Conservation (phyloP, 2,888 invertebrate genomes). For the Clivina fossor region DNA sequence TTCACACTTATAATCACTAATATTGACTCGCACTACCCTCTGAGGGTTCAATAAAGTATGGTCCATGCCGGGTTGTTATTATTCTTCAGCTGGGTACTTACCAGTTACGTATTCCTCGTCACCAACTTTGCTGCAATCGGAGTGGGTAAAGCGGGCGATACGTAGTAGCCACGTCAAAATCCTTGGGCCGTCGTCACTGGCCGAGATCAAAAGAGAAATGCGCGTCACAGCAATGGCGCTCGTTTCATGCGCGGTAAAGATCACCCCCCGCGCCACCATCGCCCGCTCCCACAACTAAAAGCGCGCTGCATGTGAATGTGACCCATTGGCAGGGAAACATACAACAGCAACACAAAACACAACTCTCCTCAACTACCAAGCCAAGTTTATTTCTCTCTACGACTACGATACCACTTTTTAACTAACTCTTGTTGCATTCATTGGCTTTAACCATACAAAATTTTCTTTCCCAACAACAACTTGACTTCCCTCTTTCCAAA, state of each 20-base stretch:
- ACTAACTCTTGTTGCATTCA: too few relatives aligned
- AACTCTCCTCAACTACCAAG: too few relatives aligned
- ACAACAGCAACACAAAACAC: too few relatives aligned
- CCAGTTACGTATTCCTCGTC: constrained; percentile 95
- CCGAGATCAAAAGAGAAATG: constrained; percentile 72
- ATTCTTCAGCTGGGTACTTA: constrained; percentile 74
- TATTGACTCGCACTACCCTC: constrained; percentile 30
- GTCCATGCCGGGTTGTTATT: constrained; percentile 61
- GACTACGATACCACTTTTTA: too few relatives aligned
- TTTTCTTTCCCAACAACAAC: not conserved
- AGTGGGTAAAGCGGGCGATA: constrained; percentile 90
- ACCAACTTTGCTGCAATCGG: constrained; percentile 91
- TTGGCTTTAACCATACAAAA: not conserved
- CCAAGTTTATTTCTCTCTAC: too few relatives aligned
- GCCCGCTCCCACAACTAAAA: constrained; percentile 20
- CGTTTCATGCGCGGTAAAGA: constrained; percentile 56
- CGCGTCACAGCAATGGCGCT: constrained; percentile 78
- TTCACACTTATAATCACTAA: constrained; percentile 19
- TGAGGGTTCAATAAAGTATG: constrained; percentile 44
- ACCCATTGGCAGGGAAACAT: too few relatives aligned
- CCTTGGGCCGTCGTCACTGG: constrained; percentile 83
- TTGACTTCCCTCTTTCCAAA: constrained; percentile 1
- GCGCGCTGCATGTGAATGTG: constrained; percentile 1
- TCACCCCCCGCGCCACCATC: constrained; percentile 53
- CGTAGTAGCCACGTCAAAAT: constrained; percentile 92